Evolutionary conservation across 2,888 invertebrate genomes (phyloP).

Genomic region (Chrysopilus asiliformis): DNA sequence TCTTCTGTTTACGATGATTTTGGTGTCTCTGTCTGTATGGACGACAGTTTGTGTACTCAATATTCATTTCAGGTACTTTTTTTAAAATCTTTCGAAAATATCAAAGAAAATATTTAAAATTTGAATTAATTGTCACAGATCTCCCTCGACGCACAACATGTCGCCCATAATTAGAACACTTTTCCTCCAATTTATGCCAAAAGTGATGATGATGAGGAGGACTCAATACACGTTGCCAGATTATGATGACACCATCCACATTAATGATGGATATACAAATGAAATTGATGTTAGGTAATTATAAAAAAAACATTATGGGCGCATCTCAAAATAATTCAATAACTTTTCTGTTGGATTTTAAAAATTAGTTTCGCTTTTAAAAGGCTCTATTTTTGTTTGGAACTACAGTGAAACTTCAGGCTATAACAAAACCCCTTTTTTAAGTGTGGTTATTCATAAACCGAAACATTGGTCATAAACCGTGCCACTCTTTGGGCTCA

Average conservation of each 20-base stretch:
- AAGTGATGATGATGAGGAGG: conserved; percentile 77
- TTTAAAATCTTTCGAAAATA: not conserved
- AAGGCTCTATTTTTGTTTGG: too few species aligned
- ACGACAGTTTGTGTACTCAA: conserved; percentile 92
- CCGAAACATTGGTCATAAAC: too few species aligned
- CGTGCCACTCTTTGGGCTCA: too few species aligned
- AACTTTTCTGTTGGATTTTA: too few species aligned
- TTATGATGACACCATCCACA: conserved; percentile 66
- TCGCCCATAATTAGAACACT: conserved; percentile 77
- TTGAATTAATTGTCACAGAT: conserved; percentile 37
- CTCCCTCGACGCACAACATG: conserved; percentile 89
- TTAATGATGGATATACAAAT: conserved; percentile 67
- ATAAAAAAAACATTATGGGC: conserved; percentile 21
- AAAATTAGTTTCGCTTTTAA: too few species aligned
- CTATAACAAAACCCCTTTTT: too few species aligned
- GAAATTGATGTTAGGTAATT: conserved; percentile 70
- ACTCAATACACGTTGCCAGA: conserved; percentile 77
- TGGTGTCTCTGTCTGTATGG: conserved; percentile 86
- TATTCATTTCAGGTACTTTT: conserved; percentile 70
- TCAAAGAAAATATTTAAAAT: not conserved
- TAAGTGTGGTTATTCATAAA: too few species aligned
- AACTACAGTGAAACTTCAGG: too few species aligned
- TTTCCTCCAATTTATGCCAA: conserved; percentile 87
- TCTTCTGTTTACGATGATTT: conserved; percentile 89
- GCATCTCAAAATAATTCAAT: too few species aligned